phyloP scores from a whole-genome alignment of 2,797 vertebrate genomes.

The Cynopterus sphinx region DNA sequence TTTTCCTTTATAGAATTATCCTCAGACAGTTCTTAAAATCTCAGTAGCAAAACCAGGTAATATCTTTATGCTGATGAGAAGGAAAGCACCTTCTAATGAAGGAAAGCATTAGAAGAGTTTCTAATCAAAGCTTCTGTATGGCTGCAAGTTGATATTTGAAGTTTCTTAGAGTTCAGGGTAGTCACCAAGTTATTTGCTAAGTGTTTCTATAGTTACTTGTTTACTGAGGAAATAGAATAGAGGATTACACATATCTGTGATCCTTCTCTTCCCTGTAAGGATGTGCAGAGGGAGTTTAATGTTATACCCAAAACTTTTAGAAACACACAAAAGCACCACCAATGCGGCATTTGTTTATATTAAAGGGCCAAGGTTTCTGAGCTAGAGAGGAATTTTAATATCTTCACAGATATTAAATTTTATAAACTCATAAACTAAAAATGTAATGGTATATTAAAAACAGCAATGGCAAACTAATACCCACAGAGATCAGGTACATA shows the following conservation, averaged over 20 bases:
- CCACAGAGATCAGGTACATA: background rate
- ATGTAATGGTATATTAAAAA: background rate
- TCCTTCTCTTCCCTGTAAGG: background rate
- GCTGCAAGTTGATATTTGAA: constrained; percentile 36
- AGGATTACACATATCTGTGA: background rate
- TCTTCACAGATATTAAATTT: background rate
- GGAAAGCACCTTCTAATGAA: background rate
- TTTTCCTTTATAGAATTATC: constrained; percentile 1
- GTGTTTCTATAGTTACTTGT: background rate
- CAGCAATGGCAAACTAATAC: background rate
- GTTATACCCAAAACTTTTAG: background rate
- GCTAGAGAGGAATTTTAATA: background rate
- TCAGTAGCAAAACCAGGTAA: background rate
- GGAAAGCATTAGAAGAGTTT: background rate
- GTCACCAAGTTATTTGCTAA: constrained; percentile 25
- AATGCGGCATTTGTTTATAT: background rate
- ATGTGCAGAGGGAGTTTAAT: background rate
- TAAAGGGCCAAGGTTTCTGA: background rate
- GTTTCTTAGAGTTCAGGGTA: background rate
- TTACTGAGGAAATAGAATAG: background rate
- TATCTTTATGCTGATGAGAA: background rate
- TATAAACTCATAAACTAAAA: background rate
- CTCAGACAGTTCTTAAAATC: constrained; percentile 31
- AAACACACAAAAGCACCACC: background rate
- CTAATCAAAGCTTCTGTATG: constrained; percentile 35